A percentile compares a stretch with the other conserved stretches of the same genome.
Conservation (phyloP, 1,140 invertebrate species). For the Lordiphosa stackelbergi region DNA sequence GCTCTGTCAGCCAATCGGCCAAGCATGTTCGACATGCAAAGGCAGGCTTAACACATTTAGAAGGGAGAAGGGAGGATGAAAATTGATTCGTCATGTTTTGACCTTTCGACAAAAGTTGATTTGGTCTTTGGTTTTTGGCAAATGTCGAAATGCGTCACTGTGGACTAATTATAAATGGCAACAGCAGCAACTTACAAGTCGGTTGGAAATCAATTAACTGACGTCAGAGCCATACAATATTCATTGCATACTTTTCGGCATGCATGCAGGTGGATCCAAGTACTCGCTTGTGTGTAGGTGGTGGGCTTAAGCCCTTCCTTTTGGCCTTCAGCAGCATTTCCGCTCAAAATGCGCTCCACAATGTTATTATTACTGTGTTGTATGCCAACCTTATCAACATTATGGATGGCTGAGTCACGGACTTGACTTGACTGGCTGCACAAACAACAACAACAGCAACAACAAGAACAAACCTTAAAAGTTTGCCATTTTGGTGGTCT, state of each 20-base stretch:
- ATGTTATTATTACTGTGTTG: slow-evolving; percentile 11
- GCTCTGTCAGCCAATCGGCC: too few species aligned
- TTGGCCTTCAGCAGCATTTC: too few species aligned
- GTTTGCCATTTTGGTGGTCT: slow-evolving; percentile 1
- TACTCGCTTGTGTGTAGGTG: too few species aligned
- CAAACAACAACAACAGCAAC: slow-evolving; percentile 7
- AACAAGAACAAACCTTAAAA: slow-evolving; percentile 19
- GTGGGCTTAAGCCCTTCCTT: too few species aligned
- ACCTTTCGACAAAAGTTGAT: slow-evolving; percentile 2
- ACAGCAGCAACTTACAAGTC: background rate
- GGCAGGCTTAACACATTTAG: too few species aligned
- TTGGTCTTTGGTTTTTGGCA: slow-evolving; percentile 19
- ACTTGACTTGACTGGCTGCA: slow-evolving; percentile 7
- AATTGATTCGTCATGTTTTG: slow-evolving; percentile 1
- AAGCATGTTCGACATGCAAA: too few species aligned
- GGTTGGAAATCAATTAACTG: slow-evolving; percentile 37
- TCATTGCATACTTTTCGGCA: slow-evolving; percentile 21
- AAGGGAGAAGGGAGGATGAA: too few species aligned
- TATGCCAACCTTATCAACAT: slow-evolving; percentile 36
- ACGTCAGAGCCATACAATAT: slow-evolving; percentile 22
- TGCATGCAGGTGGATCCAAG: background rate
- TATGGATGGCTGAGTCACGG: slow-evolving; percentile 31
- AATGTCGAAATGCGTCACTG: slow-evolving; percentile 34
- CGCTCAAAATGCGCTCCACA: too few species aligned
- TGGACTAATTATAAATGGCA: slow-evolving; percentile 35